Base-by-base conservation (phyloP, 2,113 vertebrate genomes). In the Sisor rabdophorus region DNA sequence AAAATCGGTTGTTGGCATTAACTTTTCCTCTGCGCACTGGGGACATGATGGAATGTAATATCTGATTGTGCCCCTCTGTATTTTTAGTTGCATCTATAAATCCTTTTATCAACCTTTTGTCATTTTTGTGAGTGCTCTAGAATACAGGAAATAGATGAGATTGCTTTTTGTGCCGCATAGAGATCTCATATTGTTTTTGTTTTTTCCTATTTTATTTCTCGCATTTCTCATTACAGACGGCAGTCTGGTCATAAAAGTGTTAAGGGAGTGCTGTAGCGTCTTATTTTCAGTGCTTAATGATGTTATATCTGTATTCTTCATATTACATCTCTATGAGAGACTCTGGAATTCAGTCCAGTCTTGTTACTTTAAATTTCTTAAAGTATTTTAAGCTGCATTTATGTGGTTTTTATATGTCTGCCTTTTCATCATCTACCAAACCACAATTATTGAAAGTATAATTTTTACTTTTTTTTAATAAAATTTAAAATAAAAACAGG, bases 221-320 rank as follows among this genome's bases (percentile, higher is more conserved):
- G 19, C 24, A 20, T 69, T 69, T 52, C 17, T 69, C 47, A 69
- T 69, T 52, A 52, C 2, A 28, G 24, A 28, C 52, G 24, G 52
- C 47, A 69, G 47, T 30, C 44, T 2, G 44, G 44, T 48, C 65
- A 52, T 69, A 69, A 69, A 71, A 54, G 54, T 72, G 52, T 24
- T 24, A 36, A 56, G 69, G 52, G 52, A 72, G 54, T 72, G 53
- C 32, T 56, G 30, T 56, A 58, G 54, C 53, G 56, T 54, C 70
- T 72, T 58, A 72, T 72, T 72, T 72, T 58, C 52, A 1, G 20
- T 58, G n/a, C 19, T 72, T 71, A 71, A 71, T 40, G 69, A 71
- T 71, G 69, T 52, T 52, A 52, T 69, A 28, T 69, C 28, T 24
- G 47, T 28, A 30, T 52, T 30, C 65, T 28, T 30, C 65, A 69